Conservation (phyloP, 2,888 invertebrate species). For the Rhagium mordax region DNA sequence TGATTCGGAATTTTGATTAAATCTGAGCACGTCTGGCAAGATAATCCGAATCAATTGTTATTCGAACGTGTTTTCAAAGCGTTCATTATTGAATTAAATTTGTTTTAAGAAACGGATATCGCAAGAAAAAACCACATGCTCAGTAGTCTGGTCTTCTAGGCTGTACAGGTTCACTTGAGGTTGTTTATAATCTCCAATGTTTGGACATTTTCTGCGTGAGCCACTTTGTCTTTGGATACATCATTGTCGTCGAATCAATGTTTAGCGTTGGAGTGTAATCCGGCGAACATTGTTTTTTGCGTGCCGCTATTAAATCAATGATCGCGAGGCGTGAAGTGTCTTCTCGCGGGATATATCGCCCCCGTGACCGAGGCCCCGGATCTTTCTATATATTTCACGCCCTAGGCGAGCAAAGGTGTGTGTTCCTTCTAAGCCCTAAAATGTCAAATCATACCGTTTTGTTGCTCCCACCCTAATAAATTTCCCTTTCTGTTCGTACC, state of each 20-base stretch:
- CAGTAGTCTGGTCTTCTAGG: no score
- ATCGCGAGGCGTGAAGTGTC: neutral
- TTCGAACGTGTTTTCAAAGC: no score
- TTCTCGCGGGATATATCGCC: neutral
- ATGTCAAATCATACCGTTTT: neutral
- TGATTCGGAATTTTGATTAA: no score
- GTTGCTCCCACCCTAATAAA: neutral
- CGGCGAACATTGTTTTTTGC: neutral
- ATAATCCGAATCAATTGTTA: no score
- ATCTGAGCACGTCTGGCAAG: no score
- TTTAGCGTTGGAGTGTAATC: neutral
- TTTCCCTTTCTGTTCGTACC: neutral
- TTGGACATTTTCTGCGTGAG: no score
- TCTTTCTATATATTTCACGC: neutral
- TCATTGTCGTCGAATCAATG: neutral
- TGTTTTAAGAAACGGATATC: no score
- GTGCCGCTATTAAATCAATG: neutral
- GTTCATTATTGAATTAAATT: no score
- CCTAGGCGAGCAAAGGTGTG: neutral
- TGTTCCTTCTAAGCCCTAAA: neutral
- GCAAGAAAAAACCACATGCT: no score
- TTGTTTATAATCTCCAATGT: no score
- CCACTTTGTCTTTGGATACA: neutral
- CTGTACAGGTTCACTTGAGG: no score
- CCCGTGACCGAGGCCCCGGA: neutral